Evolutionary conservation across 1,140 invertebrate genomes (phyloP).

Genomic region (Pseudomyrmex flavicornis): DNA sequence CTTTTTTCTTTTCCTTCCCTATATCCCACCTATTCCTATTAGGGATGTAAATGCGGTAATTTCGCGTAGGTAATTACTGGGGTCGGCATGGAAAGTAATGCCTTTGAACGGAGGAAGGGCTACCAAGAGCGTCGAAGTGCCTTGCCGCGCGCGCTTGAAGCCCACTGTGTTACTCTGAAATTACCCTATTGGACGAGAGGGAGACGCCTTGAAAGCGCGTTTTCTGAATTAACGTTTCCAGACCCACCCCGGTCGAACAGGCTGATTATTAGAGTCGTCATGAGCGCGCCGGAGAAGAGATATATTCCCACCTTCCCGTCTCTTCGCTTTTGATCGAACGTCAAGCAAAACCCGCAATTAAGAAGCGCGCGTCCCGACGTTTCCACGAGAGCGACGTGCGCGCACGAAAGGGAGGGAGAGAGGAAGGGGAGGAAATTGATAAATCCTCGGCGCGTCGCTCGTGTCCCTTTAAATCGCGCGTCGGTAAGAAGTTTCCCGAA

Average conservation of each 20-base stretch:
- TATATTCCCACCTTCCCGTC: constrained; percentile 20
- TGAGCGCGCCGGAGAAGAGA: constrained; percentile 21
- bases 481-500: constrained; percentile 16
- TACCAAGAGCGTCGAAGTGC: constrained; percentile 47
- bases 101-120: constrained; percentile 69
- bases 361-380: neutral
- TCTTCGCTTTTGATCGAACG: constrained; percentile 45
- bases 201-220: constrained; percentile 61
- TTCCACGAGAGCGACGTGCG: constrained; percentile 31
- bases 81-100: constrained; percentile 75
- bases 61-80: constrained; percentile 78
- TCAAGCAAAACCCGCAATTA: constrained; percentile 47
- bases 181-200: constrained; percentile 68
- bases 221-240: constrained; percentile 70
- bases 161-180: constrained; percentile 72
- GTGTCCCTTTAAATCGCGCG: constrained; percentile 7
- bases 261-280: constrained; percentile 58
- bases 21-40: constrained; percentile 79
- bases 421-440: constrained; percentile 16
- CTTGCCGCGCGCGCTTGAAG: constrained; percentile 21
- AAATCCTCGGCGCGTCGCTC: constrained; percentile 37
- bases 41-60: constrained; percentile 81
- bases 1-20: constrained; percentile 68
- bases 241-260: constrained; percentile 40
- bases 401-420: neutral